Evolutionary conservation across 2,113 vertebrate species (phyloP).

Genomic region (Coryphaenoides rupestris): DNA sequence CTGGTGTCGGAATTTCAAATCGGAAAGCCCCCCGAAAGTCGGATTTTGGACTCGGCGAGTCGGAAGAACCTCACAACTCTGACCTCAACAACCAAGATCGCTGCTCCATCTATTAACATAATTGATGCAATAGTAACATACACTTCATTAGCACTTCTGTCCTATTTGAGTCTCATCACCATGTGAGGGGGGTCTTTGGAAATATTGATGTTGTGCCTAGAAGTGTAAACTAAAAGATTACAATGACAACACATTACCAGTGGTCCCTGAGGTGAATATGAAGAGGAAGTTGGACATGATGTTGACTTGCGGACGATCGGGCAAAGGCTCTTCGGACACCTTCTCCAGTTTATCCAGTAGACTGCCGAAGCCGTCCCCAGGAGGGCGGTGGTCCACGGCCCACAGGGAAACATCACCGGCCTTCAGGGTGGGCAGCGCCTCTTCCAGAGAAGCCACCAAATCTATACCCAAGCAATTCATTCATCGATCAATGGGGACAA

Average conservation of each 20-base stretch:
- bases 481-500: slow-evolving; percentile 27
- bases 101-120: no score
- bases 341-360: slow-evolving; percentile 76
- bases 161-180: no score
- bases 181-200: no score
- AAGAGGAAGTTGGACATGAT: slow-evolving; percentile 79
- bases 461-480: slow-evolving; percentile 69
- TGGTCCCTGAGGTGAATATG: slow-evolving; percentile 94
- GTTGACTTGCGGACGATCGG: slow-evolving; percentile 40
- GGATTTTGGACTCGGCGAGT: no score
- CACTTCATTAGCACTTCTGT: no score
- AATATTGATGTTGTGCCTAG: no score
- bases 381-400: slow-evolving; percentile 69
- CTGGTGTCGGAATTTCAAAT: no score
- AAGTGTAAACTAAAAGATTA: no score
- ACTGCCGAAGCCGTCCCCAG: slow-evolving; percentile 55
- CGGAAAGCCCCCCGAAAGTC: no score
- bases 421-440: slow-evolving; percentile 73
- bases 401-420: slow-evolving; percentile 71
- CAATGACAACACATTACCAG: slow-evolving; percentile 71
- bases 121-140: no score
- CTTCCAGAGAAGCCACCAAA: slow-evolving; percentile 71
- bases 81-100: no score
- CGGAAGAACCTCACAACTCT: no score
- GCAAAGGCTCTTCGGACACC: slow-evolving; percentile 61